A percentile compares a stretch with the other conserved stretches of the same genome.
Evolutionary conservation across 2,113 vertebrate genomes (phyloP).

Genomic region (Tetrax tetrax): DNA sequence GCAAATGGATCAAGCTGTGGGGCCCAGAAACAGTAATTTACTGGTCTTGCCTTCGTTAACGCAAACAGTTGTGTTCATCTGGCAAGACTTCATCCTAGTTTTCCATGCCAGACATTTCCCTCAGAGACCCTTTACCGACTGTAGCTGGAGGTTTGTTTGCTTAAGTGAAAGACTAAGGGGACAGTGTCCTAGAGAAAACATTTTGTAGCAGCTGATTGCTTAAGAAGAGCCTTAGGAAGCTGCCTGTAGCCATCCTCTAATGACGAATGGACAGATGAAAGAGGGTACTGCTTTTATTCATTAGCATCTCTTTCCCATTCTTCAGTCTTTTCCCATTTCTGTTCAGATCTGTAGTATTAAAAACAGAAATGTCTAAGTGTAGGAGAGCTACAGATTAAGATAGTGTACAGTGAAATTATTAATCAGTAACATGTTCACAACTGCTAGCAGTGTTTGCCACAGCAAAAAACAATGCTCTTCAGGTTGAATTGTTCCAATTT

Average conservation of each 20-base stretch:
- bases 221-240: neutral
- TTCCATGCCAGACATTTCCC: neutral
- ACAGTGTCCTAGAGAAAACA: neutral
- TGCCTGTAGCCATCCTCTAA: neutral
- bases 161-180: neutral
- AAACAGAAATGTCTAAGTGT: neutral
- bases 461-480: neutral
- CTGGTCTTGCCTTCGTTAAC: neutral
- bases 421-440: neutral
- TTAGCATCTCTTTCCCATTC: neutral
- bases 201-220: conserved; percentile 1
- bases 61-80: conserved; percentile 13
- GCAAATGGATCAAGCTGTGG: neutral
- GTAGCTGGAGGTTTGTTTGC: conserved; percentile 36
- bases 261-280: neutral
- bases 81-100: neutral
- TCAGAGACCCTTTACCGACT: conserved; percentile 7
- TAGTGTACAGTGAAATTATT: neutral
- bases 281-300: neutral
- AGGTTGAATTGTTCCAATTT: neutral
- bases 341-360: neutral
- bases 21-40: conserved; percentile 4
- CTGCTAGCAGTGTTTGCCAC: neutral
- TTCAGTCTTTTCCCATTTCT: neutral
- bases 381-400: neutral